Evolutionary conservation across 2,888 invertebrate genomes (phyloP).

Genomic region (Agriopis marginaria): DNA sequence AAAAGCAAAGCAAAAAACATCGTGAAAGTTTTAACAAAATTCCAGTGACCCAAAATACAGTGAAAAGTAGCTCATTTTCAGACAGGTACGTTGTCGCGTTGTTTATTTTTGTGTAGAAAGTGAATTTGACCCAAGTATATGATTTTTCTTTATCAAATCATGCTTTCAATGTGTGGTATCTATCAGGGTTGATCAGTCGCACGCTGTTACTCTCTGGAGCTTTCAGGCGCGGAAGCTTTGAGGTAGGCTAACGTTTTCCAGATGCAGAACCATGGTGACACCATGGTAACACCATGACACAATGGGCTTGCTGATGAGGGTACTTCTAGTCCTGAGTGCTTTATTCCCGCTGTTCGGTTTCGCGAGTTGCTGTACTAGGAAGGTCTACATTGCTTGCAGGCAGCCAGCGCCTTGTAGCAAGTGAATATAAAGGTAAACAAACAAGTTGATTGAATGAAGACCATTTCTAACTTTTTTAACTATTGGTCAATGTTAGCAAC

Average conservation of each 20-base stretch:
- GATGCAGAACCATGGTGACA: conserved; percentile 45
- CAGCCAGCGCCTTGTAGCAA: conserved; percentile 71
- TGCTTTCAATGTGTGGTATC: neutral
- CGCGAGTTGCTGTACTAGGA: conserved; percentile 65
- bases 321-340: conserved; percentile 54
- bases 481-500: neutral
- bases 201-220: neutral
- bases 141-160: conserved; percentile 1
- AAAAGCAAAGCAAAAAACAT: conserved; percentile 39
- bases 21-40: conserved; percentile 51
- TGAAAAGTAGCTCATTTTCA: conserved; percentile 35
- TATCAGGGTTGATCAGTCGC: neutral
- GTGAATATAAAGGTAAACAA: conserved; percentile 48
- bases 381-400: conserved; percentile 73
- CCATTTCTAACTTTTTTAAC: neutral
- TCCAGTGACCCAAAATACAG: conserved; percentile 46
- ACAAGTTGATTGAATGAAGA: neutral
- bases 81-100: conserved; percentile 44
- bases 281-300: conserved; percentile 56
- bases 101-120: conserved; percentile 21
- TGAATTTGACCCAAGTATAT: conserved; percentile 59
- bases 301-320: conserved; percentile 63
- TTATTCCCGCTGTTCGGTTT: conserved; percentile 57
- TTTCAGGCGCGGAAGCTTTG: conserved; percentile 23
- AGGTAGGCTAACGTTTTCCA: conserved; percentile 51